Evolutionary conservation across 1,140 invertebrate genomes (phyloP).

Genomic region (Drosophila serrata): DNA sequence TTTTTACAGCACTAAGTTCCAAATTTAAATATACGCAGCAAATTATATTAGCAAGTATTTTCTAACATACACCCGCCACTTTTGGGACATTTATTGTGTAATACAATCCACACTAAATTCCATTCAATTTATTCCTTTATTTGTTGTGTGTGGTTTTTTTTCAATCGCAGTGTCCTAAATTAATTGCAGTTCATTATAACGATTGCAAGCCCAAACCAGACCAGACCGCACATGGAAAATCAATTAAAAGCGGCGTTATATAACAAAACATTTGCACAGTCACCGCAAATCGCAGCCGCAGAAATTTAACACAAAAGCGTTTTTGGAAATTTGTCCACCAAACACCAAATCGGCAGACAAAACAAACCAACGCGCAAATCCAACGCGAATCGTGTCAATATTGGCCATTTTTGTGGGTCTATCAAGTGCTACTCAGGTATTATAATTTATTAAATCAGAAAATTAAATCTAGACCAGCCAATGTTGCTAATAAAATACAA

Average conservation of each 20-base stretch:
- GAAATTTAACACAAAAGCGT: constrained; percentile 49
- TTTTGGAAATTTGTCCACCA: constrained; percentile 16
- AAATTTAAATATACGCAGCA: background rate
- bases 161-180: constrained; percentile 38
- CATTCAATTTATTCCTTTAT: constrained; percentile 4
- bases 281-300: constrained; percentile 69
- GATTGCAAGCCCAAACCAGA: constrained; percentile 21
- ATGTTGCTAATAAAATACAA: background rate
- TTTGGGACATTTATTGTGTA: background rate
- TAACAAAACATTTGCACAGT: constrained; percentile 66
- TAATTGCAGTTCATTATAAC: constrained; percentile 72
- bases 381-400: constrained; percentile 56
- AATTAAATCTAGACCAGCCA: background rate
- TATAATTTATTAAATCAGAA: background rate
- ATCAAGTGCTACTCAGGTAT: background rate
- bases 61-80: background rate
- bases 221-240: constrained; percentile 66
- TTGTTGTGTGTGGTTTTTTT: constrained; percentile 18
- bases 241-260: constrained; percentile 69
- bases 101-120: constrained; percentile 3
- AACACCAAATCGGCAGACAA: constrained; percentile 21
- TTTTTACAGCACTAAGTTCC: background rate
- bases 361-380: constrained; percentile 13
- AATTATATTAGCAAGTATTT: background rate
- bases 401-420: constrained; percentile 38